Base-by-base conservation (phyloP, 2,888 invertebrate species). In the Pandemis cinnamomeana region DNA sequence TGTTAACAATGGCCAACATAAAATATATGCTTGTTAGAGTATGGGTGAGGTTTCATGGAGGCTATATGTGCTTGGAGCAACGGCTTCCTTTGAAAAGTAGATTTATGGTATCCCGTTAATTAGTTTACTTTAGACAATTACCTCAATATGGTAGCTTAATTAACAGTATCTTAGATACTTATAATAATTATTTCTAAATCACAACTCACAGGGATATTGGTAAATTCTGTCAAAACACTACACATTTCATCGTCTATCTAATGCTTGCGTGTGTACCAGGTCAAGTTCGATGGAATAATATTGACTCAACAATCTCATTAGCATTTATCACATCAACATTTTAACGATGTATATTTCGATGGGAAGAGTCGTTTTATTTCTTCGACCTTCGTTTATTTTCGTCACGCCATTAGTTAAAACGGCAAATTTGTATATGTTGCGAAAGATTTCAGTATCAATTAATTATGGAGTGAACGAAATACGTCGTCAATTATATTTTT, bases 1-100 rank as follows among this genome's bases (percentile, higher is more conserved):
- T 83, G 83, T 85, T 84, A 90, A 91, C 91, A 91, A 91, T 90
- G 81, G 86, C 78, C 76, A 71, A 82, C 78, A 87, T 87, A 87
- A 85, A 87, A 87, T 82, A 79, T 61, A 61, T 48, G 71, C 60
- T 74, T 67, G 74, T 74, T 74, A 71, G 71, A 55, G 42, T 55
- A 67, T 68, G 44, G 58, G 67, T 58, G 58, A 68, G 61, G 74
- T 51, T 55, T 42, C 44, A 15, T 48, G 71, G 74, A 71, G 70
- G 74, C 66, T 67, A 66, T 67, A 67, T 27, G 64, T 48, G 48
- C 64, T 13, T 64, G 64, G 48, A 27, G 64, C 48, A 27, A 46
- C 5, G 13, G 13, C 48, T 64, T 64, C 46, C 13, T 27, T 48
- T 61, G 61, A 61, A 41, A 36, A 41, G 11, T 5, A 27, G 10